Evolutionary conservation across 1,140 invertebrate genomes (phyloP).

Genomic region (Batillaria attramentaria): DNA sequence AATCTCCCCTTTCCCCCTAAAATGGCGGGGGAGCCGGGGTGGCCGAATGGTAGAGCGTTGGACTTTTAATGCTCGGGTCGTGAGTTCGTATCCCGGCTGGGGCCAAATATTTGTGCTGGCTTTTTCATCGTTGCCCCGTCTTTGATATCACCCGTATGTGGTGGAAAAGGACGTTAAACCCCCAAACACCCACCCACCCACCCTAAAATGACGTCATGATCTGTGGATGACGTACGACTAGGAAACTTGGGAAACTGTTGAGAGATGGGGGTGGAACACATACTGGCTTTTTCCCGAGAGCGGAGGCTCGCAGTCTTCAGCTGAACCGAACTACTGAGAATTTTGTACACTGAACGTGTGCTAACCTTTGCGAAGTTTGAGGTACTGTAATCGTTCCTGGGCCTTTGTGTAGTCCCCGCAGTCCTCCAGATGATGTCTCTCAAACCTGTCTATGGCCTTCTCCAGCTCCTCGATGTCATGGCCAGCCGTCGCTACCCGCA

Average conservation of each 20-base stretch:
- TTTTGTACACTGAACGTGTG: not conserved
- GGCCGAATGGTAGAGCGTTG: no score
- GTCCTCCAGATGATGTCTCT: slow-evolving; percentile 53
- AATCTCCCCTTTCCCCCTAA: no score
- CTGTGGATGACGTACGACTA: no score
- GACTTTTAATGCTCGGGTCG: no score
- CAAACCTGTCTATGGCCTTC: slow-evolving; percentile 47
- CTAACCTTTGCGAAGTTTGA: slow-evolving; percentile 52
- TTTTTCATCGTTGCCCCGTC: no score
- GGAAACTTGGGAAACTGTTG: not conserved
- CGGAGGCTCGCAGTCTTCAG: not conserved
- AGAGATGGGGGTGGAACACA: not conserved
- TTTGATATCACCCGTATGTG: no score
- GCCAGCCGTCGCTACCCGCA: slow-evolving; percentile 43
- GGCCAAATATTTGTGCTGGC: no score
- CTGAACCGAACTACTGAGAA: not conserved
- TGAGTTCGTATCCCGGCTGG: no score
- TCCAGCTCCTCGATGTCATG: slow-evolving; percentile 47
- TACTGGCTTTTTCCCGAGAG: not conserved
- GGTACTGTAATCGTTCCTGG: slow-evolving; percentile 45
- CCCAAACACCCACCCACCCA: no score
- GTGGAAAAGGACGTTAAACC: no score
- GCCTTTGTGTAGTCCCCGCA: slow-evolving; percentile 54
- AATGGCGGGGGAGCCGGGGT: no score
- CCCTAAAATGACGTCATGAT: no score